Evolutionary conservation across 30 jellyfish, hydroid and myxozoan species (phyloP).

Genomic region (Sanderia malayensis): DNA sequence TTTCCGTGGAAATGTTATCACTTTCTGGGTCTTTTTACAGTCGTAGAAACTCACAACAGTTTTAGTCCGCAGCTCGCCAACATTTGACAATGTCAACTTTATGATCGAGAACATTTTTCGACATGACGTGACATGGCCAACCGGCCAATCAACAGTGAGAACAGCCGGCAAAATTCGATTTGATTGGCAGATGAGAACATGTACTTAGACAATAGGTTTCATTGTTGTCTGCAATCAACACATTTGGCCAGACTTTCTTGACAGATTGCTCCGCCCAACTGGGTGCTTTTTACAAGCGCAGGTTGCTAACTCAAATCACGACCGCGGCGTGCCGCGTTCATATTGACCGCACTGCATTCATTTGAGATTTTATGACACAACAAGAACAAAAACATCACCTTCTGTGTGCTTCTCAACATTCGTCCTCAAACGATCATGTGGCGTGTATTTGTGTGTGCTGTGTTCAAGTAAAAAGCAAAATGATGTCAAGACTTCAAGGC

Average conservation of each 20-base stretch:
- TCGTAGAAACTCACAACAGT: neutral
- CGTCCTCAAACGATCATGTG: neutral
- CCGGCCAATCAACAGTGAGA: constrained; percentile 79
- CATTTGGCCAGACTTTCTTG: constrained; percentile 80
- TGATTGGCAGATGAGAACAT: constrained; percentile 84
- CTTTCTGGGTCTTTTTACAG: neutral
- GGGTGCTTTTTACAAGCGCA: constrained; percentile 83
- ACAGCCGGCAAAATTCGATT: constrained; percentile 36
- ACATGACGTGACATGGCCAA: constrained; percentile 91
- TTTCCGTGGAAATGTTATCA: neutral
- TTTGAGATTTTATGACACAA: too few species aligned
- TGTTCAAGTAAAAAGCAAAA: too few species aligned
- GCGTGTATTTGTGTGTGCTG: too few species aligned
- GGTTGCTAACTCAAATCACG: constrained; percentile 8
- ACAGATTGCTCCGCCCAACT: constrained; percentile 99
- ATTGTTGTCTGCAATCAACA: constrained; percentile 90
- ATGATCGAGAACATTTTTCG: constrained; percentile 78
- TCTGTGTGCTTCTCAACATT: neutral
- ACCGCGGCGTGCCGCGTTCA: constrained; percentile 23
- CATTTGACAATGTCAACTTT: constrained; percentile 54
- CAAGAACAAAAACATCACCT: neutral
- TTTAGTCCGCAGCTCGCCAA: constrained; percentile 29
- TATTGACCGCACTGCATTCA: neutral
- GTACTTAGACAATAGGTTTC: constrained; percentile 66
- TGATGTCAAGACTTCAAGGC: too few species aligned